Percentiles rank a stretch among this genome's conserved stretches.
Evolutionary conservation across 1,140 invertebrate species (phyloP).

Genomic region (Rhopalosiphum padi): DNA sequence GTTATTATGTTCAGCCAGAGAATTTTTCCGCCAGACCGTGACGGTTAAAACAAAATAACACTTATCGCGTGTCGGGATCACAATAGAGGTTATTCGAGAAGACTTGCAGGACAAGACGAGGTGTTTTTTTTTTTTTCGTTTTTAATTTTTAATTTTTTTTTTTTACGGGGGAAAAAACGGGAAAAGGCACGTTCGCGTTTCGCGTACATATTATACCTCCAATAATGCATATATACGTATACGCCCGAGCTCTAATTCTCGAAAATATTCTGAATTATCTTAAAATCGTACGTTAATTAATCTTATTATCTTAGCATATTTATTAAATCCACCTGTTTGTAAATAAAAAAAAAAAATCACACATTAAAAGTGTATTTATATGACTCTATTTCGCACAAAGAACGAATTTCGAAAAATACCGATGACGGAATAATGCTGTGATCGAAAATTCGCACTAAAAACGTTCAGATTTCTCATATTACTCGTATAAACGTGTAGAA

Average conservation of each 20-base stretch:
- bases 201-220: background rate
- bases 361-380: too few relatives aligned
- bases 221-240: background rate
- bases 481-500: too few relatives aligned
- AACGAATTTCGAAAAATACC: too few relatives aligned
- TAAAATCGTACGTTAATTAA: background rate
- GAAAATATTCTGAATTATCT: background rate
- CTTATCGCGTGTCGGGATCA: conserved; percentile 28
- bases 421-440: too few relatives aligned
- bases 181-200: background rate
- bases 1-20: background rate
- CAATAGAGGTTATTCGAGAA: conserved; percentile 20
- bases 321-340: too few relatives aligned
- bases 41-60: background rate
- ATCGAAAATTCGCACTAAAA: too few relatives aligned
- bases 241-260: background rate
- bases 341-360: too few relatives aligned
- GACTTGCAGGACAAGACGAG: background rate
- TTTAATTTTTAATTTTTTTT: background rate
- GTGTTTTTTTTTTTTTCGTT: too few relatives aligned
- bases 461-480: too few relatives aligned
- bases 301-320: background rate
- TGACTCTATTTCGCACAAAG: too few relatives aligned
- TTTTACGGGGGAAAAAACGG: background rate
- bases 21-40: conserved; percentile 18